A percentile compares a stretch with the other conserved stretches of the same genome.
Conservation (phyloP, 2,113 vertebrate genomes). For the Nanger granti region DNA sequence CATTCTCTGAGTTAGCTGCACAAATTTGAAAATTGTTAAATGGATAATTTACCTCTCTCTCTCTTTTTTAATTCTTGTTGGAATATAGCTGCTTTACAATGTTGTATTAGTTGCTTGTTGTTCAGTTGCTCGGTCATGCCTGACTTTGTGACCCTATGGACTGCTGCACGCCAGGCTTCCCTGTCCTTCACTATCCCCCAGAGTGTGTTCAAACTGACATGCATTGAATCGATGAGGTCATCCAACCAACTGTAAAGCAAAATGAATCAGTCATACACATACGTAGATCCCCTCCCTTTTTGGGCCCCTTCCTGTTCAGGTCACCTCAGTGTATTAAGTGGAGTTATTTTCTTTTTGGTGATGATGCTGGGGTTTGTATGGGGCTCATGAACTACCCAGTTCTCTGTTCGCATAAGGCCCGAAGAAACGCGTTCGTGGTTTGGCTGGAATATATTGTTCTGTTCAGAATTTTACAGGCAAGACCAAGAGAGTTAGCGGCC, state of each 20-base stretch:
- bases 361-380: neutral
- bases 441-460: neutral
- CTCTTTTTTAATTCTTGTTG: neutral
- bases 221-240: neutral
- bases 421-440: neutral
- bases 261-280: neutral
- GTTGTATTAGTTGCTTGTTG: neutral
- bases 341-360: neutral
- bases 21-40: neutral
- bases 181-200: neutral
- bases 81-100: neutral
- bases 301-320: neutral
- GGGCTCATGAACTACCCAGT: neutral
- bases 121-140: neutral
- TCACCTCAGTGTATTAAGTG: neutral
- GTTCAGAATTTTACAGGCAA: neutral
- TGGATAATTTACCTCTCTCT: neutral
- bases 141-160: neutral
- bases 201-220: neutral
- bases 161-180: neutral
- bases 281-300: neutral
- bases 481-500: neutral
- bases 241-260: neutral
- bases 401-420: neutral
- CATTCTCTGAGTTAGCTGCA: neutral